phyloP scores from a whole-genome alignment of 2,888 invertebrate species.

The Cataglyphis albicans region DNA sequence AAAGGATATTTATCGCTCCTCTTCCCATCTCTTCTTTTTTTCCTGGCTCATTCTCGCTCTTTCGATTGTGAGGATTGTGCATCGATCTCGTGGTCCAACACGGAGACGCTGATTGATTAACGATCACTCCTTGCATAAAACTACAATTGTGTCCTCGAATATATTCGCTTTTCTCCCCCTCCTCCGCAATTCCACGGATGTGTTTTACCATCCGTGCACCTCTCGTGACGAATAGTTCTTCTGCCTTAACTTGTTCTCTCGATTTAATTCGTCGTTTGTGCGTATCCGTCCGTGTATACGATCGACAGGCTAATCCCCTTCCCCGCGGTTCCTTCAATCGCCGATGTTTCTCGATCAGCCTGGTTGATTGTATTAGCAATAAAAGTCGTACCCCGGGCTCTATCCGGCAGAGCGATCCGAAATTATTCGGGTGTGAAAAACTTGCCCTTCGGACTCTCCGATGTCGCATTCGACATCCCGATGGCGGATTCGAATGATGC shows the following conservation, averaged over 20 bases:
- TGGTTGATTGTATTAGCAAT: constrained; percentile 79
- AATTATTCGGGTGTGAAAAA: constrained; percentile 77
- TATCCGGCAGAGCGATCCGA: constrained; percentile 56
- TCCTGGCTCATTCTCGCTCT: constrained; percentile 70
- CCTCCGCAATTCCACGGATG: constrained; percentile 37
- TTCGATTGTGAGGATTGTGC: constrained; percentile 64
- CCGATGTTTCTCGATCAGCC: constrained; percentile 54
- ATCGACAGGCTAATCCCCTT: neutral
- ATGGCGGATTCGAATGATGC: constrained; percentile 18
- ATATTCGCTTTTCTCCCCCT: constrained; percentile 56
- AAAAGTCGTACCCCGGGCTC: constrained; percentile 69
- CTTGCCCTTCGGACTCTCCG: constrained; percentile 65
- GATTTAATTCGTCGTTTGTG: constrained; percentile 36
- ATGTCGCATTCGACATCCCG: constrained; percentile 33
- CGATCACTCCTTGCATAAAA: constrained; percentile 82
- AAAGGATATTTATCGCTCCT: constrained; percentile 83
- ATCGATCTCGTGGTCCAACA: constrained; percentile 62
- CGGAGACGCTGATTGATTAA: constrained; percentile 81
- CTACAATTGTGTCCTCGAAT: constrained; percentile 67
- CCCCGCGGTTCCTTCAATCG: neutral
- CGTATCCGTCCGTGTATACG: constrained; percentile 36
- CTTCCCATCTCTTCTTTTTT: constrained; percentile 62
- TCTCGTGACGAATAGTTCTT: constrained; percentile 69
- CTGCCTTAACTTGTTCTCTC: constrained; percentile 35
- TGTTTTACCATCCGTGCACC: constrained; percentile 63